Conservation (phyloP, 2,113 vertebrate genomes). For the Gorilla gorilla region DNA sequence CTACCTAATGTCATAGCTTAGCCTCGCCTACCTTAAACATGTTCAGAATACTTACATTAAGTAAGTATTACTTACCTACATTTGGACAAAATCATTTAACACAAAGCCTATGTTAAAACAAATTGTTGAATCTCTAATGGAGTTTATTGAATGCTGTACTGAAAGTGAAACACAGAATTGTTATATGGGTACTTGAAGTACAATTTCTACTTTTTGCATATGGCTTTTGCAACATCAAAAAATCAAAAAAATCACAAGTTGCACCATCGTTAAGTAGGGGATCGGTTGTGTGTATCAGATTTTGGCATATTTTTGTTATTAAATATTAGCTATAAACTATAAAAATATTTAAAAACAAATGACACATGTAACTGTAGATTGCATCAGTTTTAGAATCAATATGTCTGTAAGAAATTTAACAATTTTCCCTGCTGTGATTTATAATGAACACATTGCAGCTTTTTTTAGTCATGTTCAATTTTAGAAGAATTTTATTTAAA, state of each 20-base stretch:
- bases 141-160: background rate
- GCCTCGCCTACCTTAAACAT: background rate
- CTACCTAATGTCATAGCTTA: background rate
- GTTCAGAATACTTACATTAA: background rate
- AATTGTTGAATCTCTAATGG: background rate
- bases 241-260: background rate
- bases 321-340: conserved; percentile 51
- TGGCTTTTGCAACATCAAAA: background rate
- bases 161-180: background rate
- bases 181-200: background rate
- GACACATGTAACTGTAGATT: background rate
- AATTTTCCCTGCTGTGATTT: background rate
- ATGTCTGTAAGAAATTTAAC: background rate
- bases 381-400: conserved; percentile 6
- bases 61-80: background rate
- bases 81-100: background rate
- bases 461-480: conserved; percentile 11
- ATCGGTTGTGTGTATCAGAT: background rate
- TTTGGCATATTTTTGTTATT: conserved; percentile 58
- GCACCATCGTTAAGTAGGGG: background rate
- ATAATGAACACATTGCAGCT: background rate
- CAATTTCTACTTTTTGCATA: background rate
- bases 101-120: background rate
- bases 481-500: background rate
- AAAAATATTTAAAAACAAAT: conserved; percentile 57